Base-by-base conservation (phyloP, 2,888 invertebrate species). In the Andrena hattorfiana region DNA sequence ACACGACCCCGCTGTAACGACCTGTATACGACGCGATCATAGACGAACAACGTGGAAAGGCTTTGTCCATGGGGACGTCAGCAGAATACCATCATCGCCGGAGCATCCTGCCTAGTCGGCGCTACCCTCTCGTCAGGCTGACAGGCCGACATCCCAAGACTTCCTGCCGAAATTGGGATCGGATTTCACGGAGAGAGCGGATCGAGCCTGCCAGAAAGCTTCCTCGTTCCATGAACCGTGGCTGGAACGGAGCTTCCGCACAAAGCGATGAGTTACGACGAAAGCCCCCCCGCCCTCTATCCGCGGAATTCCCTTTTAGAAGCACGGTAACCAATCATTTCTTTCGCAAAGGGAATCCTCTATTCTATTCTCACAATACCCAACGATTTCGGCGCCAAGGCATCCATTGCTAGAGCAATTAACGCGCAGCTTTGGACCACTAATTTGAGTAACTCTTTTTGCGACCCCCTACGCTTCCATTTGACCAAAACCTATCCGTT, bases 191-290 rank as follows among this genome's bases (percentile, higher is more conserved):
- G 16, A 20, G 49, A 35, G 5, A 48, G 20, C 23, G 68, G 48
- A 48, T 49, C 35, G 59, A 51, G 6, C 28, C 28, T 16, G 1
- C 26, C 26, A 23, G 48, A 63, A 64, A 42, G 35, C 72, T 54
- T 54, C 32, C 20, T 28, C 60, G n/a, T 28, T 32, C 28, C 35
- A 20, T 13, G 49, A 28, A 6, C 67, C 56, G 2, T 42, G 23
- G 49, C 59, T 49, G 32, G 59, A 54, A 76, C 28, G 26, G 48
- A 74, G 81, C 84, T 84, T 84, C 84, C 84, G 87, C 68, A 66
- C 76, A 85, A 83, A 74, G 81, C 78, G 77, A 81, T 76, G 82
- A 85, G 81, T 83, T 78, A 85, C 69, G 63, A 74, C 69, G 49
- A 68, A 54, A 26, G 4, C 23, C 56, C 69, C 64, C 79, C 75